phyloP scores from a whole-genome alignment of 1,140 invertebrate genomes.

The Zaprionus kolodkinae region DNA sequence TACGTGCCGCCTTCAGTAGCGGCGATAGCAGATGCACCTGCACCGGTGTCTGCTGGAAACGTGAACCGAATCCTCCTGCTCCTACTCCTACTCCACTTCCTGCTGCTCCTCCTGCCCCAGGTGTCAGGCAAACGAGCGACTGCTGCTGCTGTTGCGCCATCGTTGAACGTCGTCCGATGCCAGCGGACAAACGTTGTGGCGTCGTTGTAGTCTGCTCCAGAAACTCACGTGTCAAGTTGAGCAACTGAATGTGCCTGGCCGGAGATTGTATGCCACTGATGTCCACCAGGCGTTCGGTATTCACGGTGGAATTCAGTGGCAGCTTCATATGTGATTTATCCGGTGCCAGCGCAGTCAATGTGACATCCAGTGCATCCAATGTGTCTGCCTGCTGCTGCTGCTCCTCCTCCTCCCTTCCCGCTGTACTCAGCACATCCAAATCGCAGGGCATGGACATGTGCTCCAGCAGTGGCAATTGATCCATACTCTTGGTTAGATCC shows the following conservation, averaged over 20 bases:
- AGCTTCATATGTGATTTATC: slow-evolving; percentile 74
- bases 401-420: neutral
- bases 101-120: slow-evolving; percentile 56
- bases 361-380: slow-evolving; percentile 60
- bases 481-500: slow-evolving; percentile 62
- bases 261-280: slow-evolving; percentile 56
- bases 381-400: slow-evolving; percentile 11
- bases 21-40: slow-evolving; percentile 68
- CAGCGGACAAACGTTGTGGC: slow-evolving; percentile 7
- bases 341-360: slow-evolving; percentile 67
- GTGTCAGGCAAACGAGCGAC: slow-evolving; percentile 64
- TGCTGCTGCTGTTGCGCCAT: slow-evolving; percentile 56
- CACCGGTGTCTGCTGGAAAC: slow-evolving; percentile 58
- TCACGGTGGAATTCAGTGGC: slow-evolving; percentile 75
- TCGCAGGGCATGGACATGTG: slow-evolving; percentile 74
- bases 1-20: slow-evolving; percentile 68
- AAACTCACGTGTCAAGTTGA: slow-evolving; percentile 69
- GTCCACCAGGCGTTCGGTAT: slow-evolving; percentile 72
- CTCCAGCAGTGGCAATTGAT: slow-evolving; percentile 71
- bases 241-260: slow-evolving; percentile 61
- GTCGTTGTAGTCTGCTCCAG: slow-evolving; percentile 41
- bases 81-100: slow-evolving; percentile 41
- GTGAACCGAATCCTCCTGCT: slow-evolving; percentile 15
- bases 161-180: slow-evolving; percentile 44
- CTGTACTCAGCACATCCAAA: slow-evolving; percentile 40